Evolutionary conservation across 2,797 vertebrate species (phyloP), one percentile per base, ranked within the genome.

Genomic region (Galagoides demidoff): DNA sequence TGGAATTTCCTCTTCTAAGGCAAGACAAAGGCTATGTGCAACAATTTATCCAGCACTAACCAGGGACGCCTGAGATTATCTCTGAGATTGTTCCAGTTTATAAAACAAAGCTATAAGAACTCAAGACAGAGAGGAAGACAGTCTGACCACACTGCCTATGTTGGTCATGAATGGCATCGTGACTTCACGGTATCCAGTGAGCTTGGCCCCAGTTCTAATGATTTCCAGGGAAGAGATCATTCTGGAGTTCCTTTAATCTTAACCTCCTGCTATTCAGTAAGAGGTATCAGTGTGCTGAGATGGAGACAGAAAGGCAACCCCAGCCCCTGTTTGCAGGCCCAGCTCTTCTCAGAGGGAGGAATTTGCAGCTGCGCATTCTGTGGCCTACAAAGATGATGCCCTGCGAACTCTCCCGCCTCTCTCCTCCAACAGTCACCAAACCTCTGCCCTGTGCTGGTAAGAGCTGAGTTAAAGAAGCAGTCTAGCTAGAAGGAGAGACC

Each of bases 31-130:
- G 13, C 45, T 79, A 27, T 63, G 16, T 74, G 52, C 43, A 84
- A 14, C 43, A 83, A 79, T 89, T 94, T 85, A 66, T 92, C 55
- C 64, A 78, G 9, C 27, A 89, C 8, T 20, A 92, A 85, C 20
- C 34, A 85, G 85, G 90, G 81, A 70, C 87, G 20, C 0, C 12
- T 92, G 78, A 73, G 63, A 7, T 70, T 89, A 49, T 37, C 73
- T 96, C 82, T 68, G 27, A 89, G 29, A 23, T 43, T 85, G 84
- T 29, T 13, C 6, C 7, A 55, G 25, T 82, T 64, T 77, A 88
- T 90, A 82, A 86, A 59, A 84, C 12, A 95, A 95, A 86, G 37
- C 29, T 79, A 2, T 63, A 87, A 89, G 84, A 93, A 61, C 25
- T 82, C 2, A 25, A 73, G 59, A 73, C 13, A 66, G 27, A 77